phyloP scores from a whole-genome alignment of 2,888 invertebrate genomes.

The Cheilosia urbana region DNA sequence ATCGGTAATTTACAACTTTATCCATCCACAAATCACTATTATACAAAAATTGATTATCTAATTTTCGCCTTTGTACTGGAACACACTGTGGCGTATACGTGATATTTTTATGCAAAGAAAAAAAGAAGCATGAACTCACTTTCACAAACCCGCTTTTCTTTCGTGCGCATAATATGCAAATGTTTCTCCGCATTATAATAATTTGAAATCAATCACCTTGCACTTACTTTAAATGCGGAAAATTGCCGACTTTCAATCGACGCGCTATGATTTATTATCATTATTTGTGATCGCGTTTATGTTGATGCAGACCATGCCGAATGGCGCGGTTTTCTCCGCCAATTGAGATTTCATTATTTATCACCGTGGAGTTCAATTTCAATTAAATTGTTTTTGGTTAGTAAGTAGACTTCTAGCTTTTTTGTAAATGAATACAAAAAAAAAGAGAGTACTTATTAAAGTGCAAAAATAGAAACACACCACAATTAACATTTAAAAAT shows the following conservation, averaged over 20 bases:
- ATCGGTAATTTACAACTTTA: not conserved
- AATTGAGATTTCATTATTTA: not conserved
- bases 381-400: not conserved
- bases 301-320: too few species aligned
- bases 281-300: not conserved
- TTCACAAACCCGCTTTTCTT: conserved; percentile 21
- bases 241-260: conserved; percentile 7
- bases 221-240: conserved; percentile 9
- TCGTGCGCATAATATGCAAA: not conserved
- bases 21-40: not conserved
- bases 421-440: too few species aligned
- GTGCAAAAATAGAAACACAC: not conserved
- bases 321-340: not conserved
- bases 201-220: conserved; percentile 22
- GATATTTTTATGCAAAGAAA: conserved; percentile 8
- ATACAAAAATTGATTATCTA: not conserved
- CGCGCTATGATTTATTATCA: conserved; percentile 17
- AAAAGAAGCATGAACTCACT: conserved; percentile 5
- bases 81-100: conserved; percentile 30
- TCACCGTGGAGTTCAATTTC: not conserved
- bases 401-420: not conserved
- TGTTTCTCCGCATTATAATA: not conserved
- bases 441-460: not conserved
- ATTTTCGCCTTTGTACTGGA: not conserved
- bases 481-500: conserved; percentile 3